Base-by-base conservation (phyloP, 2,113 vertebrate genomes). In the Nipponia nippon region DNA sequence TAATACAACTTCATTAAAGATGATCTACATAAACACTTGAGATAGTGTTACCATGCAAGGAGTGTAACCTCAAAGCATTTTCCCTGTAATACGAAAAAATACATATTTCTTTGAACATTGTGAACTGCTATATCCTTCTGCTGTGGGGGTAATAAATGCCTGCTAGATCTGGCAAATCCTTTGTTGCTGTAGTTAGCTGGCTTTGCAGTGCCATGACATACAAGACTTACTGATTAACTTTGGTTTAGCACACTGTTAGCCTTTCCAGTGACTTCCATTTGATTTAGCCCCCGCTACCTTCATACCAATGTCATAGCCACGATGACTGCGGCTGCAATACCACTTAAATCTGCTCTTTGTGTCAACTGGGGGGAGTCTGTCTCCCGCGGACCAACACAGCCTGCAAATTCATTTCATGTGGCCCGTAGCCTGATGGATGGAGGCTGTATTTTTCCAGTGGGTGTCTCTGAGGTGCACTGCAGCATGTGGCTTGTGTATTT, bases 401-500 rank as follows among this genome's bases (percentile, higher is more conserved):
- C 30, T 75, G 30, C 50, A 52, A 10, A 3, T 14, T 11, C 6
- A 13, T 13, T 32, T 53, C 11, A 0, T 6, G n/a, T 58, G 52
- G 18, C 30, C 55, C 1, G 11, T 6, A 5, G 56, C 18, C 38
- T 25, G 21, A 11, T 53, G 26, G 22, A 15, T 11, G 30, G 29
- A 22, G 56, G 42, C 75, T 71, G 34, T 44, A 1, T 2, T 36
- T 30, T 49, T 38, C 26, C 27, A 1, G 0, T 12, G 34, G 14
- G 5, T 61, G 30, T 82, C 29, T 56, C 55, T 23, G 30, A 59
- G 66, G 38, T 49, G 23, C 1, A 0, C 40, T 22, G n/a, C n/a
- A 63, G 52, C 8, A 0, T 7, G 25, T 6, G 3, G 17, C 10
- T 44, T 0, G 0, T 9, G 26, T 18, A 1, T 52, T 55, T 52